A percentile compares a stretch with the other conserved stretches of the same genome.
These are phyloP conservation scores for Phoenicopterus ruber DNA, from an alignment of 2,113 vertebrate genomes.

Conservation along the genomic window DNA sequence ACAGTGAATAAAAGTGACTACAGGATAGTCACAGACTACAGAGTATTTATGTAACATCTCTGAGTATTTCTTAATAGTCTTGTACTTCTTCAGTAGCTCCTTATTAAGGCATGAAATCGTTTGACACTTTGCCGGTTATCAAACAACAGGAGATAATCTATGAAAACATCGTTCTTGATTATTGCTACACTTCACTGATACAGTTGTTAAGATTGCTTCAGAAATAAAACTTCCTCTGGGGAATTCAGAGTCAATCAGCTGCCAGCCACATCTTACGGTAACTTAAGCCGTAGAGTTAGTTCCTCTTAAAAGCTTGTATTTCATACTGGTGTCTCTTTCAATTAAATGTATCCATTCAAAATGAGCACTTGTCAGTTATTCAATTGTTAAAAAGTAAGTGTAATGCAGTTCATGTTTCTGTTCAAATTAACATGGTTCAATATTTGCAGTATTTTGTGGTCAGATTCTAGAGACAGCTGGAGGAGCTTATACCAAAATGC, in stretches of 20 bases:
- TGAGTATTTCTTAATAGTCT: background rate
- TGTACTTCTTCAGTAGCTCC: background rate
- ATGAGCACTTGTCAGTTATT: background rate
- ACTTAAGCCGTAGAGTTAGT: background rate
- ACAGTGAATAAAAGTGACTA: background rate
- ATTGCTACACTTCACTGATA: background rate
- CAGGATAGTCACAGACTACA: background rate
- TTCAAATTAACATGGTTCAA: background rate
- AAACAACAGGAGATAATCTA: background rate
- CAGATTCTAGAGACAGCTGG: background rate
- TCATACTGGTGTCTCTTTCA: background rate
- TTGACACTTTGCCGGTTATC: background rate
- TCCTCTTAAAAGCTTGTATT: background rate
- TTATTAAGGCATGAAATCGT: background rate
- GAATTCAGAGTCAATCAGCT: background rate
- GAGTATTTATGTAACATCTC: background rate
- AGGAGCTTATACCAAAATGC: background rate
- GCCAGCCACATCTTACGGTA: background rate
- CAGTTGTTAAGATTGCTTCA: background rate
- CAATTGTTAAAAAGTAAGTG: background rate
- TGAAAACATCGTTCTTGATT: background rate
- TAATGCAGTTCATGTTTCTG: background rate
- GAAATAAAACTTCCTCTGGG: background rate
- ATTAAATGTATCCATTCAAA: background rate
- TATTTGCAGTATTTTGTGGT: constrained; percentile 17